These are phyloP conservation scores for Drosophila mettleri DNA, from an alignment of 2,888 invertebrate genomes.

Conservation along the genomic window DNA sequence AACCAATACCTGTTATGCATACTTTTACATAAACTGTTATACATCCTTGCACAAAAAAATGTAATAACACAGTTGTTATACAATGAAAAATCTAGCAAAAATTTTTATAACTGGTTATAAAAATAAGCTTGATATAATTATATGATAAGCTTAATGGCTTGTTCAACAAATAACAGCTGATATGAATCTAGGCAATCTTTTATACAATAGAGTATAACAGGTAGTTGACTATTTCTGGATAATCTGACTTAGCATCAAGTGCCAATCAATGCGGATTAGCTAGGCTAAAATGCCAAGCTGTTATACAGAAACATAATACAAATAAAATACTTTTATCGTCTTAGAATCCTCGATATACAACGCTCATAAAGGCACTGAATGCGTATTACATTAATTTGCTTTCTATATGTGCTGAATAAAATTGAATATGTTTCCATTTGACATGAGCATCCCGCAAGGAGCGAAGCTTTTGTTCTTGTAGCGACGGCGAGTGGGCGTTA, in stretches of 20 bases:
- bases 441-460: conserved; percentile 41
- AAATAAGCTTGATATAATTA: background rate
- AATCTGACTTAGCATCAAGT: background rate
- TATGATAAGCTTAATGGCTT: background rate
- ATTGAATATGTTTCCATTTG: conserved; percentile 51
- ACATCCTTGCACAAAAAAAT: no score
- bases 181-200: background rate
- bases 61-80: background rate
- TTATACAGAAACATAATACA: conserved; percentile 2
- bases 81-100: background rate
- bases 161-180: background rate
- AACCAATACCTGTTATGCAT: background rate
- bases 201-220: background rate
- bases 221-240: background rate
- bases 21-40: background rate
- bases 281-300: conserved; percentile 11
- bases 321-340: background rate
- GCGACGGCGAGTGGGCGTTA: conserved; percentile 5
- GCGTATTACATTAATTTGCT: conserved; percentile 33
- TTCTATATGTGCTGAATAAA: conserved; percentile 54
- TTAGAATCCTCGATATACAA: background rate
- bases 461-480: conserved; percentile 15
- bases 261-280: conserved; percentile 3
- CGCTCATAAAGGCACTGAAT: conserved; percentile 8
- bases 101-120: background rate